A percentile compares a stretch with the other conserved stretches of the same genome.
phyloP scores from a whole-genome alignment of 2,888 invertebrate genomes.

The Tachina fera region DNA sequence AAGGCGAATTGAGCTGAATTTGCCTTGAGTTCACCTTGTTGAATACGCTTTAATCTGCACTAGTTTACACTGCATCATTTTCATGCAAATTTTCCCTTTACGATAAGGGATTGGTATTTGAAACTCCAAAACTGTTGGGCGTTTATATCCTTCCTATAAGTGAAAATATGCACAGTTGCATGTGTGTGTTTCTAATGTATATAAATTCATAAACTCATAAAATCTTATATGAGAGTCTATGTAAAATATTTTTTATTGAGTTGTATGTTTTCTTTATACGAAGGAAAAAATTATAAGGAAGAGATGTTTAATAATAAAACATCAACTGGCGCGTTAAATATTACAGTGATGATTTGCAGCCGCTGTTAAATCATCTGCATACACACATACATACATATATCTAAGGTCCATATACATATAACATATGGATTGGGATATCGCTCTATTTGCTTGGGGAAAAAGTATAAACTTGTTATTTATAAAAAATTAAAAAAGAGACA shows the following conservation, averaged over 20 bases:
- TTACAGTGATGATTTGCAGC: slow-evolving; percentile 80
- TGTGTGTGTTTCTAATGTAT: slow-evolving; percentile 33
- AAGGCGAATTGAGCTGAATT: too few species aligned
- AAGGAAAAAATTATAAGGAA: slow-evolving; percentile 1
- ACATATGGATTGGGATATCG: slow-evolving; percentile 59
- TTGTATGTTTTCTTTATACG: slow-evolving; percentile 18
- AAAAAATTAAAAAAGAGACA: too few species aligned
- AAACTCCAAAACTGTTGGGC: slow-evolving; percentile 1
- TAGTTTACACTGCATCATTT: background rate
- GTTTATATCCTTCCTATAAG: background rate
- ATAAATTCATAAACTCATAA: slow-evolving; percentile 69
- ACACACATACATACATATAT: slow-evolving; percentile 41
- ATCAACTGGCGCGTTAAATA: slow-evolving; percentile 68
- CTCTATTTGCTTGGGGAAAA: slow-evolving; percentile 11
- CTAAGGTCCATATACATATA: slow-evolving; percentile 78
- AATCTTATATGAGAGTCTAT: slow-evolving; percentile 1
- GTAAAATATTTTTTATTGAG: slow-evolving; percentile 51
- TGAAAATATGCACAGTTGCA: slow-evolving; percentile 12
- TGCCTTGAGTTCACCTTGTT: too few species aligned
- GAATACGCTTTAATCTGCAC: too few species aligned
- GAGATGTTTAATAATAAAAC: slow-evolving; percentile 67
- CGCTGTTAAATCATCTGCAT: slow-evolving; percentile 79
- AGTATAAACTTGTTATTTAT: background rate
- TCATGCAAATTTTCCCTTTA: background rate
- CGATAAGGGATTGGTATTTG: too few species aligned